Evolutionary conservation across 2,113 vertebrate genomes (phyloP).

Genomic region (Neodon shergylaensis): DNA sequence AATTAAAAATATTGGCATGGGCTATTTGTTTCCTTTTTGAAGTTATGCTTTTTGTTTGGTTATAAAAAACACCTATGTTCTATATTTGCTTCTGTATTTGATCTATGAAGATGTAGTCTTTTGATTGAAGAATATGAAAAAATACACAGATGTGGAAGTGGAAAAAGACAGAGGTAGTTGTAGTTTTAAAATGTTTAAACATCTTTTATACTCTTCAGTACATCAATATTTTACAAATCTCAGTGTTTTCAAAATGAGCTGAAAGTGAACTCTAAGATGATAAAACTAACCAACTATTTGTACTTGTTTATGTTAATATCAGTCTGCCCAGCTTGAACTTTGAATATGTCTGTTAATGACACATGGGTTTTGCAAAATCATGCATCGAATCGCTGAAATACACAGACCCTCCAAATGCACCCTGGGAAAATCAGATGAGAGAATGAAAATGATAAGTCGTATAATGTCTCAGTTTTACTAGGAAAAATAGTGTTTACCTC

Average conservation of each 20-base stretch:
- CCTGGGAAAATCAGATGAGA: not conserved
- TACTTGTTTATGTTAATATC: not conserved
- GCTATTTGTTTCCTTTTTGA: not conserved
- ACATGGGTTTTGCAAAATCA: not conserved
- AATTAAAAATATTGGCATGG: not conserved
- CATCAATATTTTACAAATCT: not conserved
- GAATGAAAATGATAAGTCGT: not conserved
- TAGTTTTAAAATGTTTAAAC: not conserved
- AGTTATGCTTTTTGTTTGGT: not conserved
- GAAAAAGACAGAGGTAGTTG: not conserved
- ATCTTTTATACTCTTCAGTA: conserved; percentile 9
- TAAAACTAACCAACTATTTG: not conserved
- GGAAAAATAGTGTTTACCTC: not conserved
- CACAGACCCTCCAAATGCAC: not conserved
- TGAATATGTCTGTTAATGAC: not conserved
- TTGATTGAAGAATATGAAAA: not conserved
- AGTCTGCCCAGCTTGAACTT: not conserved
- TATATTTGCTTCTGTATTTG: not conserved
- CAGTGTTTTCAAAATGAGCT: conserved; percentile 4
- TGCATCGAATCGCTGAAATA: not conserved
- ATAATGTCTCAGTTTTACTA: not conserved
- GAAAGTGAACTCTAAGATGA: not conserved
- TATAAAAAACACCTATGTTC: not conserved
- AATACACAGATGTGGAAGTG: not conserved
- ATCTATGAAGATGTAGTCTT: not conserved